Evolutionary conservation across 1,140 invertebrate genomes (phyloP), one percentile per base, ranked within the genome.

Genomic region (Penaeus vannamei): DNA sequence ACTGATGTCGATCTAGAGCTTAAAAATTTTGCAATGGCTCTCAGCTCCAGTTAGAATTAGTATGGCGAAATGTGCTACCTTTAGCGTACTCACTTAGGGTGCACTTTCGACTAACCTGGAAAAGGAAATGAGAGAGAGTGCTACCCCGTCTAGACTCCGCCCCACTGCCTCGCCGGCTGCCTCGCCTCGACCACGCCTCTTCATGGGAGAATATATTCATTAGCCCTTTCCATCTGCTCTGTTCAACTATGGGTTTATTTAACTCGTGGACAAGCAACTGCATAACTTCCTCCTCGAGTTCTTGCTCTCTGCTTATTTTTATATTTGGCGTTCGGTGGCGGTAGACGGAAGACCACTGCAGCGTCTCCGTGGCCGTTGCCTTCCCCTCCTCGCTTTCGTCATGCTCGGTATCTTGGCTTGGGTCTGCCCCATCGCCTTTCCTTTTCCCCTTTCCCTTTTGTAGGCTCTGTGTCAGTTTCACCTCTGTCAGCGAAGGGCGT

Each of bases 51-150:
- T 29, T 20, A 0, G 10, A 0, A 29, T 29, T 29, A 20, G 60
- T 8, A 59, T 23, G 60, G 26, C 61, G 26, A 59, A 26, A 59
- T 83, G n/a, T 61, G 23, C 81, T 83, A 26, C 59, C 12, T 14
- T 26, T 46, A 10, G 85, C 53, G 53, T 14, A 23, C n/a, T 22
- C 53, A 0, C 8, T 1, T 53, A 3, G 53, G 12, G 53, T 14
- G 12, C 53, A 12, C 53, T 8, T 17, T 53, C 53, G 32, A 89
- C 87, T 89, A 61, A 89, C 87, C 87, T 89, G 87, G 72, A 84
- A 79, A 8, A 89, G 82, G 29, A 89, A 82, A 53, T 89, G 76
- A 19, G 87, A 89, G 59, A 89, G 72, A 5, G 83, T 80, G 61
- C 87, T 89, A 29, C 87, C 69, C 7, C 87, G 87, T 7, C 87